phyloP scores from a whole-genome alignment of 2,888 invertebrate species.

The Drosophila birchii region DNA sequence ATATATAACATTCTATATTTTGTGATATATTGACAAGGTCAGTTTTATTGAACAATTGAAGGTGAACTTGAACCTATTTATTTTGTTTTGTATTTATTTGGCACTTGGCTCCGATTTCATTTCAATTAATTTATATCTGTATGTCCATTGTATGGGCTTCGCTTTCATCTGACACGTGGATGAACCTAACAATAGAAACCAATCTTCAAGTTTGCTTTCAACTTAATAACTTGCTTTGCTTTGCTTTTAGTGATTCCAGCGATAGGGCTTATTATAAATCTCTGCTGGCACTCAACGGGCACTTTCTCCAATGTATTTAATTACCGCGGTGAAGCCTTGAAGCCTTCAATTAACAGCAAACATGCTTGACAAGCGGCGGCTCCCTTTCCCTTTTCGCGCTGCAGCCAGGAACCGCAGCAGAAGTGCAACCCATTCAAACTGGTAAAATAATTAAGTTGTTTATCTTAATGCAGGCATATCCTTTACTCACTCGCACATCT shows the following conservation, averaged over 20 bases:
- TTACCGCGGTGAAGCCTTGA: slow-evolving; percentile 54
- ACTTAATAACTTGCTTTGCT: not conserved
- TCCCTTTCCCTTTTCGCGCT: not conserved
- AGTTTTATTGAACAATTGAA: slow-evolving; percentile 14
- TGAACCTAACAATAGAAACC: not conserved
- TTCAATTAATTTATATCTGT: slow-evolving; percentile 11
- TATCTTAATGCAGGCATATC: slow-evolving; percentile 74
- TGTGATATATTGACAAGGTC: slow-evolving; percentile 25
- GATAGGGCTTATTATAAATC: slow-evolving; percentile 3
- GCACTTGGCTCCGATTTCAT: too few species aligned
- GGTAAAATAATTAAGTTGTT: slow-evolving; percentile 78
- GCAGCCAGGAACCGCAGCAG: slow-evolving; percentile 10
- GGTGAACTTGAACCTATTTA: not conserved
- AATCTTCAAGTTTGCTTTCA: not conserved
- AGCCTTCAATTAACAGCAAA: slow-evolving; percentile 54
- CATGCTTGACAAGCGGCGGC: slow-evolving; percentile 8
- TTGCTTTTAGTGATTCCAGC: not conserved
- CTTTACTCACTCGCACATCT: slow-evolving; percentile 25
- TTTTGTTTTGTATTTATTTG: not conserved
- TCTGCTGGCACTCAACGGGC: not conserved
- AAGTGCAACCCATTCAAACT: slow-evolving; percentile 39
- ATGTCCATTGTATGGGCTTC: not conserved
- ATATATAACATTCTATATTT: too few species aligned
- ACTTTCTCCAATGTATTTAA: slow-evolving; percentile 49
- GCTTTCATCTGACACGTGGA: slow-evolving; percentile 6